Conservation (phyloP, 2,113 vertebrate species). For the Manacus vitellinus region DNA sequence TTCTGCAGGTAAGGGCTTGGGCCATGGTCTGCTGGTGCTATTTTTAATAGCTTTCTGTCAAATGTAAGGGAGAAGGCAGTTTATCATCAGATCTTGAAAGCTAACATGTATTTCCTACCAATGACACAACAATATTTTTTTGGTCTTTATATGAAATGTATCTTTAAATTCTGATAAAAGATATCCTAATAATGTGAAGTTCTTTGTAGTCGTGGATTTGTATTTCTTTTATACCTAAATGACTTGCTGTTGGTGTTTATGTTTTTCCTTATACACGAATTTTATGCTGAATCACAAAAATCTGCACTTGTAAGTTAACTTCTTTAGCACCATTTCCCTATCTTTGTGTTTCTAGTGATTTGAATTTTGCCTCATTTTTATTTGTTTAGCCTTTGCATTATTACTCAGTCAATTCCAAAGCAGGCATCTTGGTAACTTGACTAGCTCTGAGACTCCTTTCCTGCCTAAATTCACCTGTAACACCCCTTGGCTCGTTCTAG, state of each 20-base stretch:
- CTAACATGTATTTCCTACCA: neutral
- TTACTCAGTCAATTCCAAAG: neutral
- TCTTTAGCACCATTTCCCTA: neutral
- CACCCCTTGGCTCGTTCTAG: neutral
- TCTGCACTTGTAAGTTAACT: neutral
- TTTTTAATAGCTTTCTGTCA: neutral
- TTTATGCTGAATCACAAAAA: neutral
- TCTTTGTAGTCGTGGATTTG: neutral
- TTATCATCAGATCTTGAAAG: neutral
- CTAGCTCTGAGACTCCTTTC: neutral
- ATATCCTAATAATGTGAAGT: neutral
- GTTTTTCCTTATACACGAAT: neutral
- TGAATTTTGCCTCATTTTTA: neutral
- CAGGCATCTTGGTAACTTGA: neutral
- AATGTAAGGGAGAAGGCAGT: neutral
- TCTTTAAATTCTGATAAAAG: neutral
- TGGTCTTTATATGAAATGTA: neutral
- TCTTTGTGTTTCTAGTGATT: neutral
- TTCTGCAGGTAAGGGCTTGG: neutral
- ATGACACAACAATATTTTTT: neutral
- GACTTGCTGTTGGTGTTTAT: neutral
- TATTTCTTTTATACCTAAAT: neutral
- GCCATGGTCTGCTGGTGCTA: neutral
- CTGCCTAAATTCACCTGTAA: neutral
- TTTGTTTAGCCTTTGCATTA: neutral